phyloP scores from a whole-genome alignment of 2,113 vertebrate genomes.

The Sigmodon hispidus region DNA sequence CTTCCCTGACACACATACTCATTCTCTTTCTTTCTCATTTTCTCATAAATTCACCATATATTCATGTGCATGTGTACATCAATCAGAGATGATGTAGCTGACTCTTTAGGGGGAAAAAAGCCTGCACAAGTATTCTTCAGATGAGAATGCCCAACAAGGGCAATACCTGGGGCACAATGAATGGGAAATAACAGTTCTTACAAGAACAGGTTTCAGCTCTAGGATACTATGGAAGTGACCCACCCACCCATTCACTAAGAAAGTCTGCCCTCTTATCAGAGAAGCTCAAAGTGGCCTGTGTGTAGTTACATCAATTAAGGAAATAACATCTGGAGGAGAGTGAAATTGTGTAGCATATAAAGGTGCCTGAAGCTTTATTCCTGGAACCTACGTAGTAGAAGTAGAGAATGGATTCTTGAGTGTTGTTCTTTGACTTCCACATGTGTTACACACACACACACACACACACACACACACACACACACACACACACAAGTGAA shows the following conservation, averaged over 20 bases:
- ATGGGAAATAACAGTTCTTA: not conserved
- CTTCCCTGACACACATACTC: too few relatives aligned
- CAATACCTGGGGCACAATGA: too few relatives aligned
- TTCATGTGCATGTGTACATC: not conserved
- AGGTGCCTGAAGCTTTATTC: not conserved
- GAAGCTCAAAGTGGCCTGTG: not conserved
- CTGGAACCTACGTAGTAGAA: not conserved
- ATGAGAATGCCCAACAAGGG: not conserved
- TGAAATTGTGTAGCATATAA: not conserved
- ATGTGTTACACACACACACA: not conserved
- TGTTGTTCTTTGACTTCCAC: too few relatives aligned
- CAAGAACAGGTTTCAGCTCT: fast-evolving
- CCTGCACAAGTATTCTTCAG: not conserved
- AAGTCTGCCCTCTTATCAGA: not conserved
- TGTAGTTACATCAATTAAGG: not conserved
- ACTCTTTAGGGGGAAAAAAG: slow-evolving; percentile 2
- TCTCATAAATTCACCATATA: not conserved
- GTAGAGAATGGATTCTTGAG: not conserved
- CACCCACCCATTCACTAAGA: not conserved
- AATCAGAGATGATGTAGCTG: not conserved
- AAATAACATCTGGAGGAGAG: not conserved
- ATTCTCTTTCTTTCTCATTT: not conserved
- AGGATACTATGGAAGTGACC: not conserved
- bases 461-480: not conserved
- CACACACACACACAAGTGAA: not conserved